Base-by-base conservation (phyloP, 2,888 invertebrate species). In the Endomychus coccineus region DNA sequence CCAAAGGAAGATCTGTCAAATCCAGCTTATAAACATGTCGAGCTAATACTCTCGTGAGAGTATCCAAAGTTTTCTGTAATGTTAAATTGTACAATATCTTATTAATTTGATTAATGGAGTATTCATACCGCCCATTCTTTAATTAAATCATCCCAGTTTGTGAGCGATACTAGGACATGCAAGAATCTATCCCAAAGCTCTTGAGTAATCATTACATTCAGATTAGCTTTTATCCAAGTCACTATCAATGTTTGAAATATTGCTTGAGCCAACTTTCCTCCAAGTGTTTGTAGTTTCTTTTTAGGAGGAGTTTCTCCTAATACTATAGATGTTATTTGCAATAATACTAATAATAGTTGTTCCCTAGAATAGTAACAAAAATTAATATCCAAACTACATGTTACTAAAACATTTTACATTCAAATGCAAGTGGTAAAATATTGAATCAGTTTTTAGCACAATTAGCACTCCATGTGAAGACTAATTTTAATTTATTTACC, bases 191-290 rank as follows among this genome's bases (percentile, higher is more conserved):
- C 91, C 96, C 96, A 97, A 27, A 96, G 68, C 54, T 88, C 83
- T 4, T 82, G 74, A 37, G 86, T 83, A 40, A 96, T 88, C 3
- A 84, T 79, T 4, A 95, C 94, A 63, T 94, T 92, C 50, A 96
- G 74, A 67, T 95, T 95, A 1, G 95, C 96, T 57, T 94, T 90
- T 51, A 96, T 95, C 95, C 96, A 96, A 2, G 95, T 95, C 45
- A 96, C 94, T 49, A 96, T 92, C 30, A 96, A 69, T 1, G 96
- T 96, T 75, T 96, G 85, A 55, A 88, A 86, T 48, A 88, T 76
- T 0, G 89, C 88, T 13, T 86, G 86, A 3, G 89, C 89, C 43
- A 90, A 68, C 56, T 83, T 84, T 16, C 84, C 84, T 22, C 84
- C 84, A 55, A 85, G 62, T 49, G 80, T 80, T 49, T 80, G 80